Conservation (phyloP, 1,140 invertebrate species). For the Scaptomyza hsui region DNA sequence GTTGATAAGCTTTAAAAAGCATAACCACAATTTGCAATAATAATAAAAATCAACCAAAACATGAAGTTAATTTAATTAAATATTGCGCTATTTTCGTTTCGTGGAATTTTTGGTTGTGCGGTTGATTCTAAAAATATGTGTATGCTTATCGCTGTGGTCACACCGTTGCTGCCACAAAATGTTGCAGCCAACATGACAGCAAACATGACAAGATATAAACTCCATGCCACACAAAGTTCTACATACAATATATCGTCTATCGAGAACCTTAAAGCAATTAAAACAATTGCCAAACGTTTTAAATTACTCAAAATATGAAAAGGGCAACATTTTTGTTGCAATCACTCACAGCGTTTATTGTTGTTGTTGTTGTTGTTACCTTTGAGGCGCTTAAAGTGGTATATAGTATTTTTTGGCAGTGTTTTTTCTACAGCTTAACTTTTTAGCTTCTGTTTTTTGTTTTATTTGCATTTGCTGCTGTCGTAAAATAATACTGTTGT, state of each 20-base stretch:
- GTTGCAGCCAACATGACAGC: slow-evolving; percentile 18
- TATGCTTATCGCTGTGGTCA: slow-evolving; percentile 9
- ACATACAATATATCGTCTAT: neutral
- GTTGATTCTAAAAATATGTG: slow-evolving; percentile 7
- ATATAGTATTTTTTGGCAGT: too few species aligned
- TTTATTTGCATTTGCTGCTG: slow-evolving; percentile 33
- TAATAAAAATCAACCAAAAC: neutral
- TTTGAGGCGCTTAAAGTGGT: too few species aligned
- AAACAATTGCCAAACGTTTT: neutral
- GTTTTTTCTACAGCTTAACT: slow-evolving; percentile 7
- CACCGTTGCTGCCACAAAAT: slow-evolving; percentile 7
- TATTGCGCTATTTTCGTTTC: neutral
- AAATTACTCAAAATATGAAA: neutral
- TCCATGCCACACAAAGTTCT: neutral
- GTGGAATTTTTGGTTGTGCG: slow-evolving; percentile 6
- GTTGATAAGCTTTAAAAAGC: neutral
- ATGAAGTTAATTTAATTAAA: slow-evolving; percentile 7
- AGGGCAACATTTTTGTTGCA: neutral
- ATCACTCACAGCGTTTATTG: neutral
- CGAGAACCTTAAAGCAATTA: slow-evolving; percentile 2
- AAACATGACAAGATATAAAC: slow-evolving; percentile 10
- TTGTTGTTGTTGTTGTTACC: neutral
- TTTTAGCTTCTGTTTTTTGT: neutral
- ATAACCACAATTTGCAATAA: neutral
- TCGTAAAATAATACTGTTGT: slow-evolving; percentile 8